Conservation (phyloP, 2,797 vertebrate species). For the Anniella stebbinsi region DNA sequence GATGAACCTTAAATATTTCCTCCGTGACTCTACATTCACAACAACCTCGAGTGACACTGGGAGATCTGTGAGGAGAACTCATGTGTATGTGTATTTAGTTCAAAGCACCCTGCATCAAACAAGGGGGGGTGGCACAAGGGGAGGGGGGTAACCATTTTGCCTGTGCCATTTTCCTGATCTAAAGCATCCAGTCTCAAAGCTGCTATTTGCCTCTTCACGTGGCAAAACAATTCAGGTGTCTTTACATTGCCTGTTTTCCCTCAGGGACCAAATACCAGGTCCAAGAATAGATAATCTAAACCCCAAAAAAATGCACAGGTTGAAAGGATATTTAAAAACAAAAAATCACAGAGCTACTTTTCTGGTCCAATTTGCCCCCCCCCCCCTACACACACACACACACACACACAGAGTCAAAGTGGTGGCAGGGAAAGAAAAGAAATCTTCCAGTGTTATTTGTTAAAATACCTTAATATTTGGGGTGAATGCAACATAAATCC, state of each 20-base stretch:
- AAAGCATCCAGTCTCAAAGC: not conserved
- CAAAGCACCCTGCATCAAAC: not conserved
- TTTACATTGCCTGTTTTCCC: not conserved
- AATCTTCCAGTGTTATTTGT: not conserved
- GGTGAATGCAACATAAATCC: not conserved
- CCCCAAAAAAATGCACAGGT: not conserved
- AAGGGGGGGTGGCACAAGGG: not conserved
- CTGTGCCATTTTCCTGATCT: not conserved
- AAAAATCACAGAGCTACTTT: not conserved
- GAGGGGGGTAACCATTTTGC: not conserved
- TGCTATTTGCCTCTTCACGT: not conserved
- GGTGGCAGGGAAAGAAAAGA: too few species aligned
- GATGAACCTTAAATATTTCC: conserved; percentile 39
- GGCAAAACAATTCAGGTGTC: not conserved
- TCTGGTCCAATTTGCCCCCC: too few species aligned
- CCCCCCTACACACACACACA: too few species aligned
- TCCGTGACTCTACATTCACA: conserved; percentile 18
- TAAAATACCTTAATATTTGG: not conserved
- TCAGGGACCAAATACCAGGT: not conserved
- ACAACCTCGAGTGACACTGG: not conserved
- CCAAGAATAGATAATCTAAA: not conserved
- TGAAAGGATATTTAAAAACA: not conserved
- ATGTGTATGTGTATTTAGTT: not conserved
- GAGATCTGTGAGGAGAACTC: not conserved
- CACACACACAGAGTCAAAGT: too few species aligned